A percentile compares a stretch with the other conserved stretches of the same genome.
Conservation (phyloP, 2,888 invertebrate species). For the Parasteatoda lunata region DNA sequence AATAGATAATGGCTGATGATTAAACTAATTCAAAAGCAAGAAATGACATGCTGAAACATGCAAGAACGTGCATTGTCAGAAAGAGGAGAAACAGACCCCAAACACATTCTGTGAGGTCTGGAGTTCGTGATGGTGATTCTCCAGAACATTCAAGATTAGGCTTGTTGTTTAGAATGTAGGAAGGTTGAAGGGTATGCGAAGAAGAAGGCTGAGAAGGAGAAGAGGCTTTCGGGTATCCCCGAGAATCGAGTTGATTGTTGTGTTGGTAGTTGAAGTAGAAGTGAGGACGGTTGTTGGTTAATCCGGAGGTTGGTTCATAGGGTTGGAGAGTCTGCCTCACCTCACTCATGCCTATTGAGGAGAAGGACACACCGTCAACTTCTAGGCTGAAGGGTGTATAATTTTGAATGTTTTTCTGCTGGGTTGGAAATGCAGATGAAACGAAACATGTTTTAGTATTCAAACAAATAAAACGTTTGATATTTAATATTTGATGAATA, state of each 20-base stretch:
- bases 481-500: no score
- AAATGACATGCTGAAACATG: no score
- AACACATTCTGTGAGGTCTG: conserved; percentile 61
- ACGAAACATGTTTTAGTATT: no score
- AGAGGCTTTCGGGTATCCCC: conserved; percentile 34
- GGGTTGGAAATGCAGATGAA: no score
- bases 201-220: conserved; percentile 60
- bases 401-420: no score
- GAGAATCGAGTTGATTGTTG: conserved; percentile 51
- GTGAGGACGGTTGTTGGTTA: conserved; percentile 64
- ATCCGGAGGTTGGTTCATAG: conserved; percentile 43
- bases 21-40: no score
- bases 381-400: no score
- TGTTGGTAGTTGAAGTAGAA: conserved; percentile 63
- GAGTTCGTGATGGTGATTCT: conserved; percentile 31
- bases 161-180: conserved; percentile 64
- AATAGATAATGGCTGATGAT: no score
- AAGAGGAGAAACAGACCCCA: conserved; percentile 52
- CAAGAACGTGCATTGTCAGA: neutral
- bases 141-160: conserved; percentile 20
- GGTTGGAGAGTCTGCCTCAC: conserved; percentile 50
- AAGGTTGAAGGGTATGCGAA: conserved; percentile 52
- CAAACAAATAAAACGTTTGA: no score
- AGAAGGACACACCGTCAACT: conserved; percentile 4
- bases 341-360: conserved; percentile 67